Base-by-base conservation (phyloP, 2,113 vertebrate species). In the Pavo muticus region DNA sequence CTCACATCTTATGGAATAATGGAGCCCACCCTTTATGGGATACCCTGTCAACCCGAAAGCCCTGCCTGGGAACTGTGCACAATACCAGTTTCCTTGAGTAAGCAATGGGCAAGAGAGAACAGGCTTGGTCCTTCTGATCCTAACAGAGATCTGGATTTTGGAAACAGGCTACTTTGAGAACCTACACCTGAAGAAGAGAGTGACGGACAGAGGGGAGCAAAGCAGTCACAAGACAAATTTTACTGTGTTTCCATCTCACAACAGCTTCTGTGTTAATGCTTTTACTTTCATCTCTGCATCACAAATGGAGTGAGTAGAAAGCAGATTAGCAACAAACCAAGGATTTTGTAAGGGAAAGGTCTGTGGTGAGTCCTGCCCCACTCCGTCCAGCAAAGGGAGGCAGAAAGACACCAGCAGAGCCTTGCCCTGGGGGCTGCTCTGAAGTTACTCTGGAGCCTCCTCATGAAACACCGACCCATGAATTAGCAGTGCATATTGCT, bases 251-350 rank as follows among this genome's bases (percentile, higher is more conserved):
- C 44, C 0, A 0, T 27, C 74, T 94, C 48, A 19, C 63, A 84
- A 23, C 32, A n/a, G 73, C 6, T 48, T 54, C 32, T 11, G 7
- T 19, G 63, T 29, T 4, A 50, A 30, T 5, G 8, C 1, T 72
- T 84, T 15, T 69, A 29, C 63, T 68, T 21, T 72, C 81, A 40
- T 37, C 32, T 68, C 52, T 79, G 61, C 47, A 30, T 12, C 47
- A 1, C 0, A 0, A 10, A n/a, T 0, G 4, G 37, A 13, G 14
- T 3, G 2, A 6, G 13, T 7, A 9, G 60, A 40, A 56, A 14
- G 6, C 12, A 29, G 24, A 37, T 42, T 24, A 1, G 0, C 0
- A 0, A 20, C 44, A 40, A 72, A 30, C 20, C 24, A 29, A 23
- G 67, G 37, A 23, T 17, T n/a, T n/a, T 0, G 0, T 54, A 17